Conservation (phyloP, 2,113 vertebrate species). For the Pagrus major region DNA sequence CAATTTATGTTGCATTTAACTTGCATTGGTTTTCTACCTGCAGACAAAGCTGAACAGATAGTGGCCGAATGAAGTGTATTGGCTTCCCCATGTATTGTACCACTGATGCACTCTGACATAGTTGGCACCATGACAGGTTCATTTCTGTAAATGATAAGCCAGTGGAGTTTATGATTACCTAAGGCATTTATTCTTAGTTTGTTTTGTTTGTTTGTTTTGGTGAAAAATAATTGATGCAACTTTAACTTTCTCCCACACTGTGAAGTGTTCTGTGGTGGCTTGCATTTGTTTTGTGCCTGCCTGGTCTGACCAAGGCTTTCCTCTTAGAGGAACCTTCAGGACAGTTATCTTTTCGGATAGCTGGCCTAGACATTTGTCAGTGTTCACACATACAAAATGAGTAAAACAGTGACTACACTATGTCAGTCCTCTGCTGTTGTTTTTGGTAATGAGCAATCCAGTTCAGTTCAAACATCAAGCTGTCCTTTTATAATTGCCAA, state of each 20-base stretch:
- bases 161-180: not conserved
- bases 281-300: not conserved
- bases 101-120: constrained; percentile 5
- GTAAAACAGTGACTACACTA: not conserved
- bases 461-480: not conserved
- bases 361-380: not conserved
- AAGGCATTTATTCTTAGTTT: not conserved
- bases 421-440: not conserved
- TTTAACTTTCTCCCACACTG: not conserved
- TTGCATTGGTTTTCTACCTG: not conserved
- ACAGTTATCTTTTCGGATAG: not conserved
- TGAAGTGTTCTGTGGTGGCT: not conserved
- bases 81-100: not conserved
- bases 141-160: not conserved
- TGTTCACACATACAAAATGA: not conserved
- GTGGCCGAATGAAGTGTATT: not conserved
- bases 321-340: not conserved
- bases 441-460: not conserved
- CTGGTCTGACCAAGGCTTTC: not conserved
- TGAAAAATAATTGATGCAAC: not conserved
- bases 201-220: not conserved
- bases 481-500: not conserved
- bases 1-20: not conserved
- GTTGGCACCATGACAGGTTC: not conserved
- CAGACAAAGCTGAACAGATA: not conserved